Percentiles rank a stretch among this genome's conserved stretches.
phyloP scores from a whole-genome alignment of 2,888 invertebrate genomes.

The Conistra vaccinii region DNA sequence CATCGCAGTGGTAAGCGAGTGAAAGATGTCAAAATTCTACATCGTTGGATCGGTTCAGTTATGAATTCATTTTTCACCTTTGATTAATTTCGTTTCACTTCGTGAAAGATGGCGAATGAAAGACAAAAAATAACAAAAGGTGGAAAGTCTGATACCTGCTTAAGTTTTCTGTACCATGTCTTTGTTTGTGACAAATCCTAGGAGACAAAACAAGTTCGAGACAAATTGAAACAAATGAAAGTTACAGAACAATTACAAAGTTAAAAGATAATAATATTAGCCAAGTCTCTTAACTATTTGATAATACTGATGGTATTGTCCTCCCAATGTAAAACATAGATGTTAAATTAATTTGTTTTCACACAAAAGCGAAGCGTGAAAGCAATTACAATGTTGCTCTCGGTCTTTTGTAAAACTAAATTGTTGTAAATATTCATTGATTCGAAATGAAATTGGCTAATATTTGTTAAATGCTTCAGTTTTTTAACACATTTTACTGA shows the following conservation, averaged over 20 bases:
- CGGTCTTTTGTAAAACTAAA: conserved; percentile 36
- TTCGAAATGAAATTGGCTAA: conserved; percentile 20
- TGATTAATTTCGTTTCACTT: no score
- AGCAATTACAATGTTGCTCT: conserved; percentile 34
- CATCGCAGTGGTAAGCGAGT: no score
- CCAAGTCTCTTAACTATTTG: background rate
- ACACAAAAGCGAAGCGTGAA: conserved; percentile 30
- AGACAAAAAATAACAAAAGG: no score
- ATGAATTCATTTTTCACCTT: no score
- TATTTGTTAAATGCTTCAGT: conserved; percentile 31
- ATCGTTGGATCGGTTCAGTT: no score
- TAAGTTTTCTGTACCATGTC: no score
- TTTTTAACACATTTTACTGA: conserved; percentile 7
- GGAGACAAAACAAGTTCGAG: no score
- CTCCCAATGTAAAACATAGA: conserved; percentile 5
- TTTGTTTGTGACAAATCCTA: background rate
- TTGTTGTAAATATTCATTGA: conserved; percentile 38
- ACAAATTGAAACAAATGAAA: conserved; percentile 8
- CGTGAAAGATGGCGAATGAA: no score
- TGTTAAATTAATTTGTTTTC: conserved; percentile 39
- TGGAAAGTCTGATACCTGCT: no score
- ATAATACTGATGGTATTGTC: background rate
- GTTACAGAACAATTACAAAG: background rate
- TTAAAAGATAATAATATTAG: background rate
- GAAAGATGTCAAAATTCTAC: no score